These are phyloP conservation scores for Machimus rusticus DNA, from an alignment of 2,888 invertebrate species.

Conservation along the genomic window DNA sequence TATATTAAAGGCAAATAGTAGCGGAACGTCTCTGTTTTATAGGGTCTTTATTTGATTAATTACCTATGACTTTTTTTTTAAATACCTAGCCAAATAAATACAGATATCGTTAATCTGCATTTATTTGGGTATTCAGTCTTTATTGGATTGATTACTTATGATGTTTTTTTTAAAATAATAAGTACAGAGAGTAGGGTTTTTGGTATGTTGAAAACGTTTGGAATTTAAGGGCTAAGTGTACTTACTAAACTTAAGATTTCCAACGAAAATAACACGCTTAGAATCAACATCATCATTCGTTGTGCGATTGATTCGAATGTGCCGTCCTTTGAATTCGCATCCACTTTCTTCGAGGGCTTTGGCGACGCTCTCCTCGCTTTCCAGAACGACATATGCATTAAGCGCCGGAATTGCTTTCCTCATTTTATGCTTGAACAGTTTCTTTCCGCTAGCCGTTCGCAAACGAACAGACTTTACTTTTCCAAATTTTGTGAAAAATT, in stretches of 20 bases:
- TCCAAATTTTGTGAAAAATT: conserved; percentile 54
- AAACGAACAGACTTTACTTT: conserved; percentile 55
- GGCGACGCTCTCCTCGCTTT: conserved; percentile 52
- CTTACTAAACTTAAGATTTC: conserved; percentile 61
- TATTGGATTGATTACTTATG: no score
- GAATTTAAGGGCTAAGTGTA: not conserved
- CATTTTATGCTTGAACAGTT: conserved; percentile 56
- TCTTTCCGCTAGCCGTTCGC: conserved; percentile 57
- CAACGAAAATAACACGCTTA: conserved; percentile 59
- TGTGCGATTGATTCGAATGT: conserved; percentile 55
- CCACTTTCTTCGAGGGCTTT: conserved; percentile 58
- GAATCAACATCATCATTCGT: conserved; percentile 47
- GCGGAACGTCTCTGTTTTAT: no score
- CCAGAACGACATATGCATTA: conserved; percentile 58
- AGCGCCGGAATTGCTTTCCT: conserved; percentile 55
- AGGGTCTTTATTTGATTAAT: no score
- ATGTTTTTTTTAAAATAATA: no score
- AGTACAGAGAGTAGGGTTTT: no score
- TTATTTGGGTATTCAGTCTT: no score
- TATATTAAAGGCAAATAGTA: no score
- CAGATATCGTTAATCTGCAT: no score
- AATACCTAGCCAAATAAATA: no score
- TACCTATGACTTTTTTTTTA: no score
- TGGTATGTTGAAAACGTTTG: no score
- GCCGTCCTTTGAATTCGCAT: conserved; percentile 55